These are phyloP conservation scores for Dioctria linearis DNA, from an alignment of 2,888 invertebrate species.

Conservation along the genomic window DNA sequence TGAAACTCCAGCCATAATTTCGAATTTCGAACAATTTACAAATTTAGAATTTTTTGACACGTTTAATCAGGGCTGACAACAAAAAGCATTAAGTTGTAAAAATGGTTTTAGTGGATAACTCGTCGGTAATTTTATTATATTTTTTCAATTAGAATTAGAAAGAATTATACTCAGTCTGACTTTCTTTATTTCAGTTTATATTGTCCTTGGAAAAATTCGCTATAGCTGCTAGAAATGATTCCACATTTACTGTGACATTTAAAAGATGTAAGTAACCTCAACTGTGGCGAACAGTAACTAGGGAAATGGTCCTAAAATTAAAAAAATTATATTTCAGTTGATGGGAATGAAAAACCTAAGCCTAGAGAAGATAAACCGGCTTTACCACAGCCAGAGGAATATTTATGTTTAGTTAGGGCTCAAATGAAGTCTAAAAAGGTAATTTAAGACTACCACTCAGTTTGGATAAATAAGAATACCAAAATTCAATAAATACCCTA, in stretches of 20 bases:
- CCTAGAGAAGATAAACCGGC: conserved; percentile 80
- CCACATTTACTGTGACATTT: conserved; percentile 90
- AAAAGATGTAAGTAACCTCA: conserved; percentile 86
- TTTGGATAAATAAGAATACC: no score
- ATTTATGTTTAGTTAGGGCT: conserved; percentile 89
- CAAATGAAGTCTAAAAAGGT: conserved; percentile 76
- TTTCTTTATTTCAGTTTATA: conserved; percentile 65
- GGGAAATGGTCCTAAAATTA: neutral
- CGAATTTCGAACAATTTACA: no score
- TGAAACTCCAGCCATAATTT: no score
- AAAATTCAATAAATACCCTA: no score
- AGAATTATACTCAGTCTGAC: neutral
- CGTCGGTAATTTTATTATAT: conserved; percentile 65
- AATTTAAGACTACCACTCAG: neutral
- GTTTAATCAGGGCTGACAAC: conserved; percentile 36
- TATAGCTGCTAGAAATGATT: conserved; percentile 84
- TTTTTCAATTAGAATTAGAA: neutral
- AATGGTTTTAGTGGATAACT: conserved; percentile 71
- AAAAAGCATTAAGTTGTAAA: conserved; percentile 53
- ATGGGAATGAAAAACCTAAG: conserved; percentile 83
- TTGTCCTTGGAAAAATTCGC: conserved; percentile 75
- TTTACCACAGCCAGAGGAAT: conserved; percentile 77
- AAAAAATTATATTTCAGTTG: conserved; percentile 74
- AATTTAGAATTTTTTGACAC: conserved; percentile 5
- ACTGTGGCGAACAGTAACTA: neutral